Base-by-base conservation (phyloP, 2,888 invertebrate species). In the Rhynchonema sp. region DNA sequence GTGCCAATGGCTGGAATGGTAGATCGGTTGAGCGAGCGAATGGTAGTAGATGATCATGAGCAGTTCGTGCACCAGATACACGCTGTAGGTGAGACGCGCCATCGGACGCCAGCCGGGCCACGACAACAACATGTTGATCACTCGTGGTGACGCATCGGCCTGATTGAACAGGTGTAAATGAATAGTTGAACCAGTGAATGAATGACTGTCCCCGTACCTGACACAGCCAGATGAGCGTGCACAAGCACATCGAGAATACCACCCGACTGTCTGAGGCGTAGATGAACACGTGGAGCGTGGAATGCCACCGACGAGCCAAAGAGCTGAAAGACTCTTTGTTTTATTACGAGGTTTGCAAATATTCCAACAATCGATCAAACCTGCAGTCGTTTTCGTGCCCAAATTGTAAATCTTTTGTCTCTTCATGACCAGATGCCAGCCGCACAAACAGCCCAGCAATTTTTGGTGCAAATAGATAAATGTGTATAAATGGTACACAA, bases 371-470 rank as follows among this genome's bases (percentile, higher is more conserved):
- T n/a, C n/a, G n/a, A n/a, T n/a, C n/a, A n/a, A n/a, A n/a, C n/a
- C n/a, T n/a, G n/a, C n/a, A n/a, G n/a, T n/a, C n/a, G n/a, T n/a
- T n/a, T n/a, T n/a, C n/a, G n/a, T n/a, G n/a, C n/a, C n/a, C n/a
- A n/a, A n/a, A n/a, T n/a, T n/a, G n/a, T n/a, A n/a, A n/a, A n/a
- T n/a, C n/a, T n/a, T n/a, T n/a, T 17, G 29, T 6, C 28, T 26
- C 55, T 55, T 55, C 26, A 9, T 30, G 2, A 55, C 59, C 46
- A 59, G 27, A 22, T 6, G 6, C 55, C 72, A 74, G 3, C 74
- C 74, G n/a, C 66, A 62, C n/a, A 69, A 38, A 25, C 73, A 61
- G 1, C 74, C 74, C 1, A 74, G 61, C 26, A 71, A 61, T n/a
- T n/a, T n/a, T n/a, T n/a, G n/a, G n/a, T n/a, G n/a, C n/a, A n/a